Base-by-base conservation (phyloP, 2,888 invertebrate genomes). In the Hemaris fuciformis region DNA sequence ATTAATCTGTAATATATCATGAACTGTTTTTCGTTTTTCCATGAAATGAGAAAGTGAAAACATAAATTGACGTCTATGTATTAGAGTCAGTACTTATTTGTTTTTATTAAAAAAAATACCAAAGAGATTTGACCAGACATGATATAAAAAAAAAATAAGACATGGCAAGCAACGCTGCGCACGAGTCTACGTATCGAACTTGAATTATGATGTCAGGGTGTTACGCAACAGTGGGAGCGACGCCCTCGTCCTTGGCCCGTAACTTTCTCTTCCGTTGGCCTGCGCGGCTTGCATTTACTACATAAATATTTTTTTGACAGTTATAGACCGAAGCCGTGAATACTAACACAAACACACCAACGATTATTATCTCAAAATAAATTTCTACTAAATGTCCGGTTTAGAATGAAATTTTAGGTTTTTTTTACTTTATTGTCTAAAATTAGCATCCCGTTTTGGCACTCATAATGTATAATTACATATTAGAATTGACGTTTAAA, bases 181-280 rank as follows among this genome's bases (percentile, higher is more conserved):
- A 53, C 15, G 18, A 15, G 18, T 18, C 4, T 41, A 41, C 25
- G 25, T 75, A 81, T 15, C 31, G 53, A 53, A 31, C 18, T 53
- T 53, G 53, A 20, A 31, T 53, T 53, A 85, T 86, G 83, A 85
- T 83, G 80, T 83, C 83, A 84, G 79, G 75, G 65, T 67, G 75
- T 88, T 88, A 73, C 77, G 79, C 75, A 80, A 80, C 66, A 66
- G 64, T 65, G 84, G 86, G 90, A 83, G 81, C 89, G 83, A 74
- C 79, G 88, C 81, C 82, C 89, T 85, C 89, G 91, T 91, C 91
- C 91, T 91, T 91, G 91, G 82, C 83, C 80, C 71, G 76, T 81
- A 80, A 89, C 91, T 90, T 90, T 91, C 91, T 89, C 91, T 88
- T 84, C 81, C 77, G 74, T 70, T 68, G 66, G 66, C 64, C 67